Percentiles rank a stretch among this genome's conserved stretches.
Conservation (phyloP, 2,113 vertebrate genomes). For the Lanius ludovicianus region DNA sequence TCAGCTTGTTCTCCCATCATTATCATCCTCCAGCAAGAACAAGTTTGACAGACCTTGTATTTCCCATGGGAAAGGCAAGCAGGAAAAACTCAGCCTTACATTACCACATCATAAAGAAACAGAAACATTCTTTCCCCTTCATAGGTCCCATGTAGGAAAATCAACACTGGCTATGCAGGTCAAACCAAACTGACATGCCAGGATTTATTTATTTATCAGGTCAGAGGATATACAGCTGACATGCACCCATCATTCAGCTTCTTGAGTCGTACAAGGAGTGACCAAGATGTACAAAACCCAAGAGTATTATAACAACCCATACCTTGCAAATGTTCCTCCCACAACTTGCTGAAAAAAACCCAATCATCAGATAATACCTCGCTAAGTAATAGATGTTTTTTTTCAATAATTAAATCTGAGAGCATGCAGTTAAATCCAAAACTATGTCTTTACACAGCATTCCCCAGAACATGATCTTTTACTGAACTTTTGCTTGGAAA, state of each 20-base stretch:
- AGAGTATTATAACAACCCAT: not conserved
- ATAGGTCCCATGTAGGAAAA: not conserved
- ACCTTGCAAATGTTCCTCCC: not conserved
- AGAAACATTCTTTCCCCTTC: not conserved
- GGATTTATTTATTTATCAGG: not conserved
- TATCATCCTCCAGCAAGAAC: conserved; percentile 2
- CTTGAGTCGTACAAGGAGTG: not conserved
- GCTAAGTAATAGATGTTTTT: not conserved
- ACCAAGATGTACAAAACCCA: not conserved
- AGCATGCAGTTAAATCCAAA: not conserved
- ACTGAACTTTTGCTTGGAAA: not conserved
- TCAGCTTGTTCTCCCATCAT: not conserved
- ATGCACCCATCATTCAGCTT: not conserved
- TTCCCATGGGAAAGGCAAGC: conserved; percentile 33
- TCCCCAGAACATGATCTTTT: not conserved
- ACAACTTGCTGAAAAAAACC: not conserved
- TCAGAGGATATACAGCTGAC: not conserved
- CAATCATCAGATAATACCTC: not conserved
- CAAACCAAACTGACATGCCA: not conserved
- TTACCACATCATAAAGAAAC: conserved; percentile 5
- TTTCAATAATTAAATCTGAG: not conserved
- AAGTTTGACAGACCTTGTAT: not conserved
- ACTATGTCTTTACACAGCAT: not conserved
- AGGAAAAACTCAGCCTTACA: not conserved
- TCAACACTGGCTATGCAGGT: not conserved